These are phyloP conservation scores for Nothocercus nigrocapillus DNA, from an alignment of 2,113 vertebrate genomes.

Conservation along the genomic window DNA sequence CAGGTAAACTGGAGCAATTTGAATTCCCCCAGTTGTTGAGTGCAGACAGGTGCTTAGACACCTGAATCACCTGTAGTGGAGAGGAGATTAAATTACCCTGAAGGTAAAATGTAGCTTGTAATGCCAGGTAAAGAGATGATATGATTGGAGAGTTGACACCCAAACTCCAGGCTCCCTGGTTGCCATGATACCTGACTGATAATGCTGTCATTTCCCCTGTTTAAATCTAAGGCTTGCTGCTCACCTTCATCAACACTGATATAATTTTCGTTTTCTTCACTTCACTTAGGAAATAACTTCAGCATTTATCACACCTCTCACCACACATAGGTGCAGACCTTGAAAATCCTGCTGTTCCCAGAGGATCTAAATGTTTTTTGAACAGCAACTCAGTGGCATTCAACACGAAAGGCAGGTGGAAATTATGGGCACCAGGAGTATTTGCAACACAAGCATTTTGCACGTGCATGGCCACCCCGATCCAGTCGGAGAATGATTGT, in stretches of 20 bases:
- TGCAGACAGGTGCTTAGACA: background rate
- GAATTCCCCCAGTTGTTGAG: background rate
- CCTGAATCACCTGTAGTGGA: background rate
- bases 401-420: background rate
- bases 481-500: background rate
- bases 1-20: background rate
- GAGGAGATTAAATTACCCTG: background rate
- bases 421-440: conserved; percentile 4
- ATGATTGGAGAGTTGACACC: conserved; percentile 21
- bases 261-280: conserved; percentile 15
- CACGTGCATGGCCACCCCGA: background rate
- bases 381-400: background rate
- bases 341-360: conserved; percentile 32
- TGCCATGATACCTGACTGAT: conserved; percentile 57
- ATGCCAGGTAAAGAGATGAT: background rate
- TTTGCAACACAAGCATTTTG: background rate
- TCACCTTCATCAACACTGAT: conserved; percentile 27
- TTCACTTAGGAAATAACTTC: conserved; percentile 23
- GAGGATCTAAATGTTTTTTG: conserved; percentile 23
- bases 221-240: conserved; percentile 29
- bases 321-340: background rate
- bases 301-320: conserved; percentile 48
- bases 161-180: conserved; percentile 26
- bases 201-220: conserved; percentile 36
- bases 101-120: background rate